Conservation (phyloP, 2,888 invertebrate species). For the Callosobruchus maculatus region DNA sequence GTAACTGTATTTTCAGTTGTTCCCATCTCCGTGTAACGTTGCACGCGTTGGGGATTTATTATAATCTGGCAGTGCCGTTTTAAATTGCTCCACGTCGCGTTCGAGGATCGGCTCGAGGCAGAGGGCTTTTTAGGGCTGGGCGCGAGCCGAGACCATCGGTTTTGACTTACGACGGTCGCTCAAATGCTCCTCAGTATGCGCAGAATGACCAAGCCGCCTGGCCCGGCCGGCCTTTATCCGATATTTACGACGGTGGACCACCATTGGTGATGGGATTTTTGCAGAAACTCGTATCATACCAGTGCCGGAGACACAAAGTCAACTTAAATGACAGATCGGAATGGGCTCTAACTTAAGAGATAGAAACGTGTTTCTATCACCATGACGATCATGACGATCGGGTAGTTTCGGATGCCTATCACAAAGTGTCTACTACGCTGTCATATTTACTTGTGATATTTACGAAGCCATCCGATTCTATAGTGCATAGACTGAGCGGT, state of each 20-base stretch:
- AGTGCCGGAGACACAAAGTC: too few species aligned
- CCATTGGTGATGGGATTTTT: not conserved
- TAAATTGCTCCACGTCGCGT: not conserved
- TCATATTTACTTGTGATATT: too few species aligned
- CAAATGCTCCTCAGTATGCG: too few species aligned
- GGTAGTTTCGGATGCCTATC: too few species aligned
- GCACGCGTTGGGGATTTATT: not conserved
- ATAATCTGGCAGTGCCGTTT: not conserved
- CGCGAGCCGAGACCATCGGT: not conserved
- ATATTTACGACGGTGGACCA: not conserved
- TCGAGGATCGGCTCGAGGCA: not conserved
- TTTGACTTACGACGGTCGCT: not conserved
- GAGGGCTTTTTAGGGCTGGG: not conserved
- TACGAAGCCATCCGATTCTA: too few species aligned
- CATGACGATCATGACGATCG: too few species aligned
- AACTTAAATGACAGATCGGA: too few species aligned
- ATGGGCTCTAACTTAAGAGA: too few species aligned
- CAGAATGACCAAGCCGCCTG: not conserved
- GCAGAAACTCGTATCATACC: not conserved
- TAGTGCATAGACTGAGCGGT: too few species aligned
- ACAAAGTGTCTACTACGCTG: too few species aligned
- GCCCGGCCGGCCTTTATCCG: not conserved
- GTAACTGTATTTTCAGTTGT: not conserved
- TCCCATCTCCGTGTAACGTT: not conserved
- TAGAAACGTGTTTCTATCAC: too few species aligned